Percentiles rank a stretch among this genome's conserved stretches.
Evolutionary conservation across 2,797 vertebrate species (phyloP).

Genomic region (Characodon lateralis): DNA sequence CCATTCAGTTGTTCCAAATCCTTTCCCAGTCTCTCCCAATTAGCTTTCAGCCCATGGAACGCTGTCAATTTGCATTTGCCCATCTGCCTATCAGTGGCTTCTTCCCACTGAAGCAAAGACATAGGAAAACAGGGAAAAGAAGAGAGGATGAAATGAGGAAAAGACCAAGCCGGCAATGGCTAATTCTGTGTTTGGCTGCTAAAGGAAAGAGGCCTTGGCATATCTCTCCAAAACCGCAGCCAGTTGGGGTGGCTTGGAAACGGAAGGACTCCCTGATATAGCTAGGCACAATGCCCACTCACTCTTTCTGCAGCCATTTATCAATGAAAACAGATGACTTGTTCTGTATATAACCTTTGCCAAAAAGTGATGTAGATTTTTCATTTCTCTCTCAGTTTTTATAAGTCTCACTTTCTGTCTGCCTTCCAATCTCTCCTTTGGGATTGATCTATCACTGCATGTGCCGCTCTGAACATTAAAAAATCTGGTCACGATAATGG

Average conservation of each 20-base stretch:
- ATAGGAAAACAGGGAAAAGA: slow-evolving; percentile 37
- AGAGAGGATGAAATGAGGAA: slow-evolving; percentile 44
- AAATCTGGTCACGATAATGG: slow-evolving; percentile 69
- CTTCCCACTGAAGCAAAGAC: slow-evolving; percentile 66
- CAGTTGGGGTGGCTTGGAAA: slow-evolving; percentile 71
- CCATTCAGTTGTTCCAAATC: slow-evolving; percentile 73
- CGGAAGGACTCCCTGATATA: slow-evolving; percentile 72
- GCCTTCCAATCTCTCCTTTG: slow-evolving; percentile 43
- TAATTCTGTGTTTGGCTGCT: slow-evolving; percentile 74
- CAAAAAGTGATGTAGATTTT: slow-evolving; percentile 64
- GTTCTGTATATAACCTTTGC: slow-evolving; percentile 40
- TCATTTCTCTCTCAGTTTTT: slow-evolving; percentile 37
- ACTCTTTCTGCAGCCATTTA: slow-evolving; percentile 67
- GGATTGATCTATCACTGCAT: slow-evolving; percentile 48
- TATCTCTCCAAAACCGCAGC: slow-evolving; percentile 61
- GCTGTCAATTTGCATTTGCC: slow-evolving; percentile 81
- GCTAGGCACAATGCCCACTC: slow-evolving; percentile 67
- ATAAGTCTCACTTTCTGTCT: slow-evolving; percentile 40
- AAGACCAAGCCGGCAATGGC: slow-evolving; percentile 54
- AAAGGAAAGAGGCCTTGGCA: slow-evolving; percentile 69
- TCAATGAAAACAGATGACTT: slow-evolving; percentile 71
- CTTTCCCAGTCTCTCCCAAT: slow-evolving; percentile 81
- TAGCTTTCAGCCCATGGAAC: slow-evolving; percentile 78
- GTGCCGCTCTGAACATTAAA: slow-evolving; percentile 63
- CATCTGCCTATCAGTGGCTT: slow-evolving; percentile 79